Evolutionary conservation across 2,888 invertebrate species (phyloP), one percentile per base, ranked within the genome.

Genomic region (Thymelicus sylvestris): DNA sequence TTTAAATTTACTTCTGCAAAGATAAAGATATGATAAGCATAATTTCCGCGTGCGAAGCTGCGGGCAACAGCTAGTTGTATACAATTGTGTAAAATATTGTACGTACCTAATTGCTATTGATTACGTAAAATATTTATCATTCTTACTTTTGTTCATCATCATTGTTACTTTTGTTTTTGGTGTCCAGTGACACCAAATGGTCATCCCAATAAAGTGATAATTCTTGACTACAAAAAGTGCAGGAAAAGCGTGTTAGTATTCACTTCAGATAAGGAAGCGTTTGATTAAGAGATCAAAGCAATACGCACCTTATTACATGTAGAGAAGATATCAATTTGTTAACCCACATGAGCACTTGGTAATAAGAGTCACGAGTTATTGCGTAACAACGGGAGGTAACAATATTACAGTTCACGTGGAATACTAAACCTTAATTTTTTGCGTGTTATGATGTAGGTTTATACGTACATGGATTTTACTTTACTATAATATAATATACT

Each of bases 341-440:
- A 77, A 78, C 74, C 72, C 73, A 73, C 74, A 72, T 72, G 74
- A 80, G 74, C 78, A 79, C 77, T 83, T 76, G 15, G 84, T 90
- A 89, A 91, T 86, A 86, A 87, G 87, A 92, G 90, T 93, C 93
- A 93, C 93, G 93, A 92, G 93, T 85, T 87, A 85, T 93, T 93
- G 83, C 92, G 91, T 92, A 93, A 93, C 85, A 78, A 76, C 76
- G 68, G 76, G 74, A 77, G 78, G 77, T 75, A 82, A 85, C 87
- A 86, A 87, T 89, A 86, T 87, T 81, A 80, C 83, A 84, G 78
- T 88, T 85, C 81, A 84, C 83, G 81, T 81, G 73, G 84, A 84
- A 86, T 85, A 84, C 76, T 81, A 79, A 86, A 84, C 81, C 74
- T 74, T 44, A 74, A 77, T 79, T 82, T 81, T 71, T 71, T 47